Base-by-base conservation (phyloP, 2,888 invertebrate genomes). In the Amitus sp. region DNA sequence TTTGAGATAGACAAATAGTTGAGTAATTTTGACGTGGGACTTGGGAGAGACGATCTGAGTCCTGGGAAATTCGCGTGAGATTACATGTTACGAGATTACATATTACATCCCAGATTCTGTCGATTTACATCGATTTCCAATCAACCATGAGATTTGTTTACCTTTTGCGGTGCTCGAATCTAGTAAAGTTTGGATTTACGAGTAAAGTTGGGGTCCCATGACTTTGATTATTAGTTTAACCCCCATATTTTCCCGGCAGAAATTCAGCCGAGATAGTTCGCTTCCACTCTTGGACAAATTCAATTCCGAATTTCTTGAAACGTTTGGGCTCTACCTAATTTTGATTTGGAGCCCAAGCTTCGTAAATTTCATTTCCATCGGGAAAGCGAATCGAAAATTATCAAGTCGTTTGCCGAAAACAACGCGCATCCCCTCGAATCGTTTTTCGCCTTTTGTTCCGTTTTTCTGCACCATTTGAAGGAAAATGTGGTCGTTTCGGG, bases 311-410 rank as follows among this genome's bases (percentile, higher is more conserved):
- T 5, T 34, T 34, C 34, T 4, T n/a, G 34, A 34, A 13, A 12
- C 34, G 13, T 34, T 34, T 34, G 34, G 34, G n/a, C 3, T 6
- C n/a, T 2, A 34, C 10, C n/a, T 10, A 2, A 10, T 34, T 34
- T 4, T 34, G 6, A n/a, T 34, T 18, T 7, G 10, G 18, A 5
- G 5, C 17, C 15, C 39, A 13, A 10, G 42, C 7, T n/a, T 42
- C 42, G 19, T 43, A 43, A 23, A 43, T 23, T 43, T 27, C 43
- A 43, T 23, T 43, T 43, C 43, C 43, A 23, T 43, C 13, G 27
- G 23, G 13, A n/a, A 1, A 13, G 23, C 23, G 43, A 43, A n/a
- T 27, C 43, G 43, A 18, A 43, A 43, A 6, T 20, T n/a, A n/a
- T n/a, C 12, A 18, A 43, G 20, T 43, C 43, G 27, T 43, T 18